phyloP scores from a whole-genome alignment of 64 coral and sea anemone species.

The Montipora efflorescens region DNA sequence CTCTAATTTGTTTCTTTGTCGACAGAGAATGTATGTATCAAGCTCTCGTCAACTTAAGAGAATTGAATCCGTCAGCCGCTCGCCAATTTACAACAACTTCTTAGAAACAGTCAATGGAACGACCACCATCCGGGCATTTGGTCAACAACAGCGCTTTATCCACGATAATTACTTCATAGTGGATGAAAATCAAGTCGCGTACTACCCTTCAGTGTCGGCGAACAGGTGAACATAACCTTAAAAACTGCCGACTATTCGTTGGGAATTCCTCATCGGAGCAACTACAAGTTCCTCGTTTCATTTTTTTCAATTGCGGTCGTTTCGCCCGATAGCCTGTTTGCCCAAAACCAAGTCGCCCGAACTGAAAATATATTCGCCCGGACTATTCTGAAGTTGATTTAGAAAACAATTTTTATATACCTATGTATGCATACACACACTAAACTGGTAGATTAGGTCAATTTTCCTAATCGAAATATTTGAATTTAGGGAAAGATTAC shows the following conservation, averaged over 20 bases:
- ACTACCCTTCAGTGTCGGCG: conserved; percentile 74
- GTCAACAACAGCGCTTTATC: conserved; percentile 74
- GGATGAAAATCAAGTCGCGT: conserved; percentile 83
- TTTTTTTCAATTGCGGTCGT: no score
- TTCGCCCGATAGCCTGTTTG: no score
- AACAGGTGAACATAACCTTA: conserved; percentile 61
- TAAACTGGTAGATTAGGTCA: no score
- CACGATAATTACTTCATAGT: conserved; percentile 62
- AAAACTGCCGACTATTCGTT: not conserved
- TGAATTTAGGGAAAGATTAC: no score
- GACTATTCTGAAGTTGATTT: no score
- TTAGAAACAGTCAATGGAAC: conserved; percentile 87
- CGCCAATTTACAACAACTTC: conserved; percentile 91
- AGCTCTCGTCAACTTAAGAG: conserved; percentile 80
- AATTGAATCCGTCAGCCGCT: conserved; percentile 92
- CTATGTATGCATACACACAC: no score
- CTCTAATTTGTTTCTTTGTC: not conserved
- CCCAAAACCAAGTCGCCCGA: no score
- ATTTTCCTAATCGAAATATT: no score
- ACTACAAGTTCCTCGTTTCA: no score
- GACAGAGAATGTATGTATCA: conserved; percentile 84
- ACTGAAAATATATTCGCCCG: no score
- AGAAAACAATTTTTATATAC: no score
- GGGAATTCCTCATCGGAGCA: no score
- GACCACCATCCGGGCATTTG: conserved; percentile 81